Percentiles rank a stretch among this genome's conserved stretches.
Evolutionary conservation across 2,888 invertebrate species (phyloP).

Genomic region (Linnaemya tessellans): DNA sequence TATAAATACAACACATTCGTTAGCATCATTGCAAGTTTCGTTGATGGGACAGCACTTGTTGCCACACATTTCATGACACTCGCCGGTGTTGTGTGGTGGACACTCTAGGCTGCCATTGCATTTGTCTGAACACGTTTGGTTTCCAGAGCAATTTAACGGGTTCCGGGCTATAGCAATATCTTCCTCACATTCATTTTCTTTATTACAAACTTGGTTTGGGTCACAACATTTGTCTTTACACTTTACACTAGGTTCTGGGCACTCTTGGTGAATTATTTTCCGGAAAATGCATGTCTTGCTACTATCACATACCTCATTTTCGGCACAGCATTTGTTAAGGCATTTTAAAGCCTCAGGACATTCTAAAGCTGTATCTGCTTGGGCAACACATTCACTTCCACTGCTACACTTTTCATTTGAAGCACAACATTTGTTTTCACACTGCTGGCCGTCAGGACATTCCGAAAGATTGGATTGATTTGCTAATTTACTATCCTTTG

Average conservation of each 20-base stretch:
- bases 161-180: neutral
- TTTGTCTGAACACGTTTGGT: neutral
- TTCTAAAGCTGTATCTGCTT: neutral
- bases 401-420: neutral
- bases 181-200: neutral
- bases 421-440: slow-evolving; percentile 3
- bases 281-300: neutral
- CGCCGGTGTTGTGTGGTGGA: neutral
- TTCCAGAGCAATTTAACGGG: neutral
- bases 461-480: neutral
- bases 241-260: neutral
- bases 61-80: slow-evolving; percentile 14
- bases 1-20: slow-evolving; percentile 4
- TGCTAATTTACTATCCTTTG: neutral
- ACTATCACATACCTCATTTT: neutral
- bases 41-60: slow-evolving; percentile 24
- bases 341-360: neutral
- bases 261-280: neutral
- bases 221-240: slow-evolving; percentile 10
- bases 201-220: neutral
- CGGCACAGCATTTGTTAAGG: neutral
- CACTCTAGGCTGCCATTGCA: slow-evolving; percentile 10
- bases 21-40: slow-evolving; percentile 13
- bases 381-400: neutral
- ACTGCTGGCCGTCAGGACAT: neutral